phyloP scores from a whole-genome alignment of 2,113 vertebrate species.

The Xenus cinereus region DNA sequence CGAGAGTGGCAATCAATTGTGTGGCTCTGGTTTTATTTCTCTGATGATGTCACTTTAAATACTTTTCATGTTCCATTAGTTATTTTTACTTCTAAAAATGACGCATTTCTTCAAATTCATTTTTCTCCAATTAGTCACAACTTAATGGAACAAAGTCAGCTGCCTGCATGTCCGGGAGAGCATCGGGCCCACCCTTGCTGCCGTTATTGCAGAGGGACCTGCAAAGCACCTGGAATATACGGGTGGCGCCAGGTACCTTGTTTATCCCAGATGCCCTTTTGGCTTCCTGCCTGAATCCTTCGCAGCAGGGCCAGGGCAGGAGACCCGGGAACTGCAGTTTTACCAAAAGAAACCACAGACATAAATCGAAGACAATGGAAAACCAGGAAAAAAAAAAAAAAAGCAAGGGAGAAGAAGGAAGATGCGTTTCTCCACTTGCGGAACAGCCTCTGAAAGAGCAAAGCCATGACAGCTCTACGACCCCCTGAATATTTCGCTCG shows the following conservation, averaged over 20 bases:
- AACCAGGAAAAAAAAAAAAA: background rate
- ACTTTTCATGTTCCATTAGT: conserved; percentile 80
- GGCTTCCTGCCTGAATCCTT: conserved; percentile 13
- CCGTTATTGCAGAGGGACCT: background rate
- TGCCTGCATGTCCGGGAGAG: conserved; percentile 33
- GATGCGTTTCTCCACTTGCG: conserved; percentile 3
- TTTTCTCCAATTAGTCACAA: conserved; percentile 80
- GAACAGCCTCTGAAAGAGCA: conserved; percentile 5
- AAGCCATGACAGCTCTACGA: conserved; percentile 1
- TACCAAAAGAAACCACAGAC: conserved; percentile 6
- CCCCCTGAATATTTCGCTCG: background rate
- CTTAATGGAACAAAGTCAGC: conserved; percentile 46
- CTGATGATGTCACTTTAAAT: conserved; percentile 84
- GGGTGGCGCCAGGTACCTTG: background rate
- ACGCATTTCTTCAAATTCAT: conserved; percentile 81
- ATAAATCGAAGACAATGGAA: conserved; percentile 27
- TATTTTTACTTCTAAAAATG: conserved; percentile 83
- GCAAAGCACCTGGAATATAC: background rate
- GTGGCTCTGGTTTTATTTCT: conserved; percentile 65
- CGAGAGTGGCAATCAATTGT: conserved; percentile 63
- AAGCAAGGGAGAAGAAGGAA: conserved; percentile 20
- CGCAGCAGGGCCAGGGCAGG: background rate
- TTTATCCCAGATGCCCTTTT: background rate
- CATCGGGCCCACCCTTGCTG: background rate
- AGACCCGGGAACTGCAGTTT: background rate